Evolutionary conservation across 1,140 invertebrate species (phyloP), one percentile per base, ranked within the genome.

Genomic region (Apocrypta bakeri): DNA sequence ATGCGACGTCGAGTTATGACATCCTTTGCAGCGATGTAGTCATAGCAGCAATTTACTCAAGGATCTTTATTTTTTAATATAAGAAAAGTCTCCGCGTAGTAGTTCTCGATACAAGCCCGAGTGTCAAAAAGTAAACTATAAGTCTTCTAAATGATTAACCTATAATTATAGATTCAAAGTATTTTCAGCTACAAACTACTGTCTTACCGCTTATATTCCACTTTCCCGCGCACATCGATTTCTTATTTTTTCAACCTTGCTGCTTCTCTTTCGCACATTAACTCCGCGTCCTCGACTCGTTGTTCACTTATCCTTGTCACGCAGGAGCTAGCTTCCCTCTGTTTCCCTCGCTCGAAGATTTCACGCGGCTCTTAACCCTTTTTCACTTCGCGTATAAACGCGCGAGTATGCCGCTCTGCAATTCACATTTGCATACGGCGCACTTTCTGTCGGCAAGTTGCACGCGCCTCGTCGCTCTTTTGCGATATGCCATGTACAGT

Each of bases 341-440:
- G 63, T 25, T 25, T 66, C 25, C 63, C 63, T 66, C 63, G 63
- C 27, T 29, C 63, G 25, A 4, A 11, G 61, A 64, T n/a, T 17
- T 29, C 63, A 0, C 63, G 63, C 63, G 27, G 24, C 25, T 66
- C 27, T 66, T 66, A 66, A 66, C 63, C 63, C 63, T 66, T 66
- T 66, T 29, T 66, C 27, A 66, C 63, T 25, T 66, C 17, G 48
- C n/a, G 12, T 11, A 56, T 66, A 25, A 29, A 25, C 63, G 63
- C 63, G 63, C 11, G 56, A 8, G 56, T n/a, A 2, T 61, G 33
- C 56, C 4, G 11, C 11, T 14, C 63, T 24, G 61, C n/a, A 64
- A 64, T 24, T 11, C 27, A 11, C 63, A 66, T 66, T 66, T 66
- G 63, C 63, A 66, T 66, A 25, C 63, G 63, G 48, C 56, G 56